Evolutionary conservation across 2,113 vertebrate species (phyloP), one percentile per base, ranked within the genome.

Genomic region (Carollia perspicillata): DNA sequence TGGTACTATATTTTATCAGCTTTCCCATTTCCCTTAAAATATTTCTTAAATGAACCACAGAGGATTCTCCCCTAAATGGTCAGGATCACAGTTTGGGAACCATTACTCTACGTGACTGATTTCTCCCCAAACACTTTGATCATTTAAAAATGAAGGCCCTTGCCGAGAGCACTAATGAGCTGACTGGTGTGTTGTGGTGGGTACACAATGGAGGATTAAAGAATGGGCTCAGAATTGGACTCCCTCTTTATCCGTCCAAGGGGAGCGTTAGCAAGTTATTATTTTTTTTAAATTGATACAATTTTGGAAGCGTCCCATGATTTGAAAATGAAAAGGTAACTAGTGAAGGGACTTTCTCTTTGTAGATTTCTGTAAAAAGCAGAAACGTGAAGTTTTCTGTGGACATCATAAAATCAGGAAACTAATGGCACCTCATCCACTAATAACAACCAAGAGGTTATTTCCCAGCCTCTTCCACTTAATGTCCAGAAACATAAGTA

Each of bases 51-150:
- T 96, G 92, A 96, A 93, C 75, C 95, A 94, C 93, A 84, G 94
- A 96, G 90, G 84, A 96, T 75, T 94, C 95, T 84, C 51, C 51
- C 58, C 74, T 92, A 93, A 94, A 96, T 79, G 53, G 49, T 80
- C 77, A 89, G 58, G 83, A 95, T 66, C 69, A 94, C 78, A 88
- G 63, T 96, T 97, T 95, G 95, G 94, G 96, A 97, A 95, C 71
- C 79, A 96, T 97, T 94, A 97, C 75, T 95, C 93, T 89, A 44
- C 65, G 79, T 95, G 95, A 97, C 93, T 96, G 94, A 98, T 97
- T 96, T 97, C 86, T 97, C 96, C 97, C 97, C 83, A 97, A 97
- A 93, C 94, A 91, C 95, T 97, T 96, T 81, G 96, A 97, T 96
- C 90, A 94, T 95, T 98, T 97, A 95, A 97, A 97, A 95, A 94